A percentile compares a stretch with the other conserved stretches of the same genome.
phyloP scores from a whole-genome alignment of 23 tunicate species.

The Diplosoma virens region DNA sequence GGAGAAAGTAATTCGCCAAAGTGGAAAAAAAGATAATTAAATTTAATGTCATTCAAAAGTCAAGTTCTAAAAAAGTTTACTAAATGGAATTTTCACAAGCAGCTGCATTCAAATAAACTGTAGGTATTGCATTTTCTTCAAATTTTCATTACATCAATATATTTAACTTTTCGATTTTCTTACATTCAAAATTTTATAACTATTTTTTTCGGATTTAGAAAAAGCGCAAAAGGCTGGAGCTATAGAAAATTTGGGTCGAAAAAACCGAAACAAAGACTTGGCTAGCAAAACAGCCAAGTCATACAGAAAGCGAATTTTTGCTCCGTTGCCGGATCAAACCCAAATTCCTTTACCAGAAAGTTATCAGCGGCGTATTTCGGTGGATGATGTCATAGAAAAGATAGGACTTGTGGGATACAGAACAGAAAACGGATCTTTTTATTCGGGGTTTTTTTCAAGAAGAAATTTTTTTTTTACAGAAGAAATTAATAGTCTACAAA shows the following conservation, averaged over 20 bases:
- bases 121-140: too few species aligned
- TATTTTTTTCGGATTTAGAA: too few species aligned
- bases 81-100: too few species aligned
- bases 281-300: not conserved
- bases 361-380: not conserved
- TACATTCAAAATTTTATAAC: too few species aligned
- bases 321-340: not conserved
- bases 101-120: too few species aligned
- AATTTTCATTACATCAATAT: too few species aligned
- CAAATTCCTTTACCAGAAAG: not conserved
- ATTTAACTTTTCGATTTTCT: too few species aligned
- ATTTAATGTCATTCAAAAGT: too few species aligned
- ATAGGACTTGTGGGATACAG: slow-evolving; percentile 23
- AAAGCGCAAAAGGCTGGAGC: too few species aligned
- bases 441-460: slow-evolving; percentile 39
- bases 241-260: not conserved
- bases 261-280: slow-evolving; percentile 1
- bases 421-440: slow-evolving; percentile 30
- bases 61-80: too few species aligned
- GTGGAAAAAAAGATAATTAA: too few species aligned
- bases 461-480: not conserved
- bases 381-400: not conserved
- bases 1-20: too few species aligned
- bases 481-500: not conserved
- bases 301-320: not conserved